Base-by-base conservation (phyloP, 1,140 invertebrate species). In the Contarinia nasturtii region DNA sequence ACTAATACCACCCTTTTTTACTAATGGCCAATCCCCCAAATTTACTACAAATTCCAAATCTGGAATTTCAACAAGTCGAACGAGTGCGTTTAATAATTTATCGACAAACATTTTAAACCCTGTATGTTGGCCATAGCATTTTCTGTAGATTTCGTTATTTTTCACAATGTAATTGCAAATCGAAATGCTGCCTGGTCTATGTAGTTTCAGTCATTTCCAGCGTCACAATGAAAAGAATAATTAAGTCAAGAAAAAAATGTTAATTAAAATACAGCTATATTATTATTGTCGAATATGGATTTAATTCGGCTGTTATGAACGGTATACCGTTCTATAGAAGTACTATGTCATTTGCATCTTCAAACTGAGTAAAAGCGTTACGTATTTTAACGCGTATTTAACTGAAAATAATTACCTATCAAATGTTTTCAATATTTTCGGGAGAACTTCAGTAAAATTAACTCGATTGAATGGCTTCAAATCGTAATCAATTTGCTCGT, bases 91-190 rank as follows among this genome's bases (percentile, higher is more conserved):
- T 17, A 97, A 67, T 50, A 92, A 83, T 44, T 78, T 76, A 69
- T 97, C 92, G 63, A 85, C 78, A 67, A 97, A 97, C 75, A 92
- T 91, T 63, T 90, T 90, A 61, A 96, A 98, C 12, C 86, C 91
- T n/a, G 89, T 79, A 69, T 95, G 81, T 67, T 93, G 76, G 18
- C 93, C 92, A 70, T 89, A 90, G 58, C 91, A 95, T 55, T 80
- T 76, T 55, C 89, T 72, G 63, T 86, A 88, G 54, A 94, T 69
- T 77, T 82, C 62, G 64, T 94, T 94, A 54, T 81, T 63, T 60
- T 86, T 82, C 2, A 97, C 68, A 27, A 82, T 75, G 69, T 95
- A 97, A 62, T 93, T 84, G 61, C 90, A 93, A 52, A 95, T 72
- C 58, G 89, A 92, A 51, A 85, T 75, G 48, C 80, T 77, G 50